These are phyloP conservation scores for Myripristis murdjan DNA, from an alignment of 2,797 vertebrate genomes.

Conservation along the genomic window DNA sequence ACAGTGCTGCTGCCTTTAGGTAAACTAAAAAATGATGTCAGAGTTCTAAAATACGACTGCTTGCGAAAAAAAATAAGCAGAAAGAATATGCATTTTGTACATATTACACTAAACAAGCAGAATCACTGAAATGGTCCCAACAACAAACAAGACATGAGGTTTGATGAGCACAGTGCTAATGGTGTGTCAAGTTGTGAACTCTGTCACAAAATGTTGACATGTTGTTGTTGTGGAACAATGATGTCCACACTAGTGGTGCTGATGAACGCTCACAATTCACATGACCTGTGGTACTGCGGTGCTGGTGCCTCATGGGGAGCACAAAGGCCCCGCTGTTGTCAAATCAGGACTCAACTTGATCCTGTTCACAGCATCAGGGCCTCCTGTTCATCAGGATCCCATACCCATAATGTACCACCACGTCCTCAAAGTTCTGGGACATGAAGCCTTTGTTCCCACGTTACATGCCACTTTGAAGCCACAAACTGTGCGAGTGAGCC, in stretches of 20 bases:
- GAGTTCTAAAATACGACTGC: too few relatives aligned
- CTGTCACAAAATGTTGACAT: conserved; percentile 64
- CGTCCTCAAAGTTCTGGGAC: conserved; percentile 9
- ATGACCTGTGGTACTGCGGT: conserved; percentile 66
- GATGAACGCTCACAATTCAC: conserved; percentile 77
- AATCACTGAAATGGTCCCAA: too few relatives aligned
- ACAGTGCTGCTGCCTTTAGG: too few relatives aligned
- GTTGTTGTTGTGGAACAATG: conserved; percentile 63
- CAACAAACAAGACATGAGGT: conserved; percentile 1
- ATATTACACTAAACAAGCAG: too few relatives aligned
- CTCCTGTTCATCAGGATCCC: conserved; percentile 48
- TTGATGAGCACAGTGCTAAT: conserved; percentile 40
- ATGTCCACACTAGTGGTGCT: conserved; percentile 38
- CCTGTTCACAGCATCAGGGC: conserved; percentile 61
- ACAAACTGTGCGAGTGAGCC: conserved; percentile 10
- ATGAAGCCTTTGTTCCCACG: conserved; percentile 48
- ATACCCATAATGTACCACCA: conserved; percentile 29
- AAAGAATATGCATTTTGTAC: too few relatives aligned
- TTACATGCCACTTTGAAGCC: conserved; percentile 32
- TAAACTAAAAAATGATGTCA: too few relatives aligned
- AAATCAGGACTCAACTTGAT: conserved; percentile 54
- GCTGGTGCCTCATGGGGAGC: conserved; percentile 33
- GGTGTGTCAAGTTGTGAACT: conserved; percentile 51
- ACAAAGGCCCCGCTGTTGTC: conserved; percentile 72
- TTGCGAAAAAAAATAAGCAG: too few relatives aligned